phyloP scores from a whole-genome alignment of 2,888 invertebrate species.

The Drosophila helvetica region DNA sequence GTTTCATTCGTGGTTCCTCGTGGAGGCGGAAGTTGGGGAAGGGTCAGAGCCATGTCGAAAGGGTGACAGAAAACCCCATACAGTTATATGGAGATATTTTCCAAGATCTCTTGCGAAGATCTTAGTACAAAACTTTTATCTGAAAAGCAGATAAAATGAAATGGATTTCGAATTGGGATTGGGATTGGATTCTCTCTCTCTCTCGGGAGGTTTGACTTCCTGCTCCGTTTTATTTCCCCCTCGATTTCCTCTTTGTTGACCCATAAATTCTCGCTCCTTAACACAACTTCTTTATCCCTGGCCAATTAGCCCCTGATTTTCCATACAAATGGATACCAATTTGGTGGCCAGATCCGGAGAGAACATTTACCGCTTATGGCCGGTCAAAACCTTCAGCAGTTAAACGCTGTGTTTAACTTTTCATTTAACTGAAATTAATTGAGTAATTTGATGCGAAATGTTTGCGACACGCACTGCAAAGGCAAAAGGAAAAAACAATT shows the following conservation, averaged over 20 bases:
- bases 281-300: slow-evolving; percentile 1
- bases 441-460: slow-evolving; percentile 71
- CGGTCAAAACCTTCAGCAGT: slow-evolving; percentile 7
- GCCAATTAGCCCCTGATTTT: slow-evolving; percentile 21
- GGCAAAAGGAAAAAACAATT: slow-evolving; percentile 42
- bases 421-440: slow-evolving; percentile 73
- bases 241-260: slow-evolving; percentile 2
- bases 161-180: background rate
- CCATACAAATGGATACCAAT: slow-evolving; percentile 14
- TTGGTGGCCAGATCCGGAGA: slow-evolving; percentile 12
- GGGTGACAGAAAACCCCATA: background rate
- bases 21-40: background rate
- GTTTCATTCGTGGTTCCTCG: background rate
- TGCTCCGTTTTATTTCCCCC: background rate
- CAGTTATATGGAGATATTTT: too few relatives aligned
- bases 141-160: too few relatives aligned
- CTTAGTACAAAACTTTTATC: too few relatives aligned
- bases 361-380: slow-evolving; percentile 14
- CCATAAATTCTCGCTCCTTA: slow-evolving; percentile 6
- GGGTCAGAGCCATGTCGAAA: background rate
- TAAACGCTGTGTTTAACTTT: slow-evolving; percentile 35
- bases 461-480: slow-evolving; percentile 48
- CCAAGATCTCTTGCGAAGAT: background rate
- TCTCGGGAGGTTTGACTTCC: background rate
- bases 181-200: too few relatives aligned